These are phyloP conservation scores for Ammodytes marinus DNA, from an alignment of 2,113 vertebrate genomes.

Conservation along the genomic window DNA sequence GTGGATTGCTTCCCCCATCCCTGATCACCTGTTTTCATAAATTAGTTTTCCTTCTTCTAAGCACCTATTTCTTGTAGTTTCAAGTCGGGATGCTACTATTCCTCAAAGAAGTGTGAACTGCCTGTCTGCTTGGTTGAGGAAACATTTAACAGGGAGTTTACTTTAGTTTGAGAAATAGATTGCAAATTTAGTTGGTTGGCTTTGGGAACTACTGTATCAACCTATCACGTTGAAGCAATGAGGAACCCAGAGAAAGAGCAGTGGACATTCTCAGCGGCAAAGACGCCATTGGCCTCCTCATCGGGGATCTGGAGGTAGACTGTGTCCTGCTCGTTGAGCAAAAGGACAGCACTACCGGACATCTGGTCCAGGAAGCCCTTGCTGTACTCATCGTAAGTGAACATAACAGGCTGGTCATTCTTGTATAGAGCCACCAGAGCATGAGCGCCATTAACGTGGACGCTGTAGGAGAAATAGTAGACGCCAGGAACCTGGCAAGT, in stretches of 20 bases:
- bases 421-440: slow-evolving; percentile 96
- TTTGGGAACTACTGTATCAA: slow-evolving; percentile 65
- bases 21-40: slow-evolving; percentile 85
- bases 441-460: slow-evolving; percentile 95
- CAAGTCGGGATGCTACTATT: slow-evolving; percentile 84
- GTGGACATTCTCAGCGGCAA: slow-evolving; percentile 95
- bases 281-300: slow-evolving; percentile 94
- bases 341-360: slow-evolving; percentile 93
- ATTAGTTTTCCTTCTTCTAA: slow-evolving; percentile 85
- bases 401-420: slow-evolving; percentile 94
- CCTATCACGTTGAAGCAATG: slow-evolving; percentile 92
- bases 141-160: slow-evolving; percentile 76
- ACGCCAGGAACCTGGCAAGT: slow-evolving; percentile 94
- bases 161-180: slow-evolving; percentile 83
- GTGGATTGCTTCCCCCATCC: slow-evolving; percentile 81
- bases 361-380: slow-evolving; percentile 98
- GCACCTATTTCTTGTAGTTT: slow-evolving; percentile 84
- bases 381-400: slow-evolving; percentile 96
- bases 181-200: slow-evolving; percentile 78
- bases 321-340: slow-evolving; percentile 95
- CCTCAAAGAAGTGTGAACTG: slow-evolving; percentile 81
- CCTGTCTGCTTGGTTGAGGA: slow-evolving; percentile 73
- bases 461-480: slow-evolving; percentile 96
- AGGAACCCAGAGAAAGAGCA: slow-evolving; percentile 99
- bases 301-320: slow-evolving; percentile 96